phyloP scores from a whole-genome alignment of 2,113 vertebrate species.

The Pseudorasbora parva region DNA sequence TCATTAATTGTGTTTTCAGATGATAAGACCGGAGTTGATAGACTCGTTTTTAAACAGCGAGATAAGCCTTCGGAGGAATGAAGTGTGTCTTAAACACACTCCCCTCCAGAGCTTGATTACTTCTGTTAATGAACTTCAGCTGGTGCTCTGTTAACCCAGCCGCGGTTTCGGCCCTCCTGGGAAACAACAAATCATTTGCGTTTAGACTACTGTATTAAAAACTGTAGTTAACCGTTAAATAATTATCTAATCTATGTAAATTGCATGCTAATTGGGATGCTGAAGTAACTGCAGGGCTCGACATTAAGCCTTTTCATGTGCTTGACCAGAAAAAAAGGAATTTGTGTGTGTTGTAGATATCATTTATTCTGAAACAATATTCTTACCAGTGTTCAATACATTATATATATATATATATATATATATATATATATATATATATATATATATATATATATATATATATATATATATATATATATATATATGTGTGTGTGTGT shows the following conservation, averaged over 20 bases:
- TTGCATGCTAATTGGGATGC: not conserved
- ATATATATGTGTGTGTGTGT: too few relatives aligned
- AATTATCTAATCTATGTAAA: not conserved
- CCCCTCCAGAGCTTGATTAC: constrained; percentile 20
- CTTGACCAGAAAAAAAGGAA: too few relatives aligned
- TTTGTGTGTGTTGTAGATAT: too few relatives aligned
- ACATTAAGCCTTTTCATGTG: too few relatives aligned
- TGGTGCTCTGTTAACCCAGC: not conserved
- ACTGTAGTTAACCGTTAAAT: not conserved
- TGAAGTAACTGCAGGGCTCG: not conserved
- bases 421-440: too few relatives aligned
- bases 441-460: too few relatives aligned
- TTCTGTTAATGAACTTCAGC: constrained; percentile 12
- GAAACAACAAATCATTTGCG: not conserved
- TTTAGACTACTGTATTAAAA: not conserved
- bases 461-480: too few relatives aligned
- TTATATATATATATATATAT: too few relatives aligned
- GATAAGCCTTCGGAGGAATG: constrained; percentile 21
- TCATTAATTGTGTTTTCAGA: constrained; percentile 30
- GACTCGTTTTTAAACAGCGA: constrained; percentile 33
- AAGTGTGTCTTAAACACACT: constrained; percentile 7
- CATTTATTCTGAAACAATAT: too few relatives aligned
- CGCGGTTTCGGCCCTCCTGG: not conserved
- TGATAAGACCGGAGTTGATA: constrained; percentile 30
- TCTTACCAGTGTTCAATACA: too few relatives aligned